Conservation (phyloP, 2,113 vertebrate species). For the Rissa tridactyla region DNA sequence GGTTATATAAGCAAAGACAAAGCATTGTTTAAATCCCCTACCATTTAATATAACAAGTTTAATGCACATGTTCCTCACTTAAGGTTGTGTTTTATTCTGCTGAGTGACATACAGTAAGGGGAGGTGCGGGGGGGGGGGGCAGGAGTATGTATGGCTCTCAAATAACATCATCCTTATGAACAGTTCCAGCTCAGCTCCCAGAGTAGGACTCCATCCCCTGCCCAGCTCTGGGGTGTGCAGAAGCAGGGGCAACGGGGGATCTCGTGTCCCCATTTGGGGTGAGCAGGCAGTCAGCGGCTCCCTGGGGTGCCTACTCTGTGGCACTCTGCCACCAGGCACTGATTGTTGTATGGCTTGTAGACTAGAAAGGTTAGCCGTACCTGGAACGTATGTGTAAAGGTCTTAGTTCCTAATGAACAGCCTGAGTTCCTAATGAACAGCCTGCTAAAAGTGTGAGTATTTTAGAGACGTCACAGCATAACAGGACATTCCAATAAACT, state of each 20-base stretch:
- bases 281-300: background rate
- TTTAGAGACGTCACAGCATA: background rate
- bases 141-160: background rate
- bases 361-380: background rate
- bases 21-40: background rate
- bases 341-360: background rate
- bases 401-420: background rate
- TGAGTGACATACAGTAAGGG: background rate
- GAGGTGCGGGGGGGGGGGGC: accelerated
- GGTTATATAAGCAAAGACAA: background rate
- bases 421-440: background rate
- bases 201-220: background rate
- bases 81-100: background rate
- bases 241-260: background rate
- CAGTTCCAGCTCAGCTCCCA: background rate
- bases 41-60: background rate
- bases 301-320: background rate
- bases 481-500: background rate
- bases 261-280: background rate
- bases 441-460: background rate
- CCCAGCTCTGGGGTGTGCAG: background rate
- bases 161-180: background rate
- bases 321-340: background rate
- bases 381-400: background rate
- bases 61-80: background rate